Base-by-base conservation (phyloP, 2,888 invertebrate genomes). In the Noctua fimbriata region DNA sequence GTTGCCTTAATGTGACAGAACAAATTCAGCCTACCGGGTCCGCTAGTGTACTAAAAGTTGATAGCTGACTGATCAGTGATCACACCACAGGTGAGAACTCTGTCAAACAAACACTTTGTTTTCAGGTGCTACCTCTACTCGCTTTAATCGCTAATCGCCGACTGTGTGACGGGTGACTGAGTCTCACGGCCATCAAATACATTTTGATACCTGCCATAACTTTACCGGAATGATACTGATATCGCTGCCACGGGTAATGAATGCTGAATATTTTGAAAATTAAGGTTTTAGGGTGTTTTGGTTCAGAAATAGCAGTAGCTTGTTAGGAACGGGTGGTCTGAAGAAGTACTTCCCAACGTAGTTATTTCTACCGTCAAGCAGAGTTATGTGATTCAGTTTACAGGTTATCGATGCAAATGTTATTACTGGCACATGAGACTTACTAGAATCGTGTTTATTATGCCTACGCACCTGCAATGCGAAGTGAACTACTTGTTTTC, bases 161-260 rank as follows among this genome's bases (percentile, higher is more conserved):
- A 4, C 67, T n/a, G 1, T n/a, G 44, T n/a, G 67, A 44, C 44
- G 4, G n/a, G 44, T 14, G 44, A 14, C 67, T 67, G 41, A 86
- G 74, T 81, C 81, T 82, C 76, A 66, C 71, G 32, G 81, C 63
- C 83, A 76, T 78, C 77, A 87, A 89, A 89, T 88, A 88, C 76
- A 88, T 81, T 88, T 81, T 86, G 86, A 85, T 88, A 87, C 82
- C 81, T 87, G 88, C 81, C 82, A 84, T 87, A 85, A 87, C 86
- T 85, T 81, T 36, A 9, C 16, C 66, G 76, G 69, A 87, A 87
- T 77, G 86, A 49, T 71, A 77, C 79, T 70, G 86, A 82, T 82
- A 87, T 72, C 80, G 18, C 65, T 47, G 36, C 58, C 65, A 52
- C 52, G 66, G 52, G 44, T 71, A 82, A 82, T 77, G 73, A 86